Percentiles rank a stretch among this genome's conserved stretches.
Evolutionary conservation across 2,797 vertebrate genomes (phyloP).

Genomic region (Coendou prehensilis): DNA sequence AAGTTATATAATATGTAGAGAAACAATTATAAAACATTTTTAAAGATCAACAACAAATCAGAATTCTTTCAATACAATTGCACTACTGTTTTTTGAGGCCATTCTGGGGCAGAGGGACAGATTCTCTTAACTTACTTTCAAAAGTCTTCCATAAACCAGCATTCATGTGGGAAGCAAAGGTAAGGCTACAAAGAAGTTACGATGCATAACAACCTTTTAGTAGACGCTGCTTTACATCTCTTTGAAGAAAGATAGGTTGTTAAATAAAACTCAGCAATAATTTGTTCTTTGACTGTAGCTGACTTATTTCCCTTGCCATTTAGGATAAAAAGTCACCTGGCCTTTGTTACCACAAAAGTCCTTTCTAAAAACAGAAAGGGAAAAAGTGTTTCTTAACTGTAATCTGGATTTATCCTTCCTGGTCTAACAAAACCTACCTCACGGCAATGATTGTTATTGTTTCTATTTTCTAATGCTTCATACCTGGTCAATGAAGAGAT

Average conservation of each 20-base stretch:
- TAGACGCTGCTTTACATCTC: background rate
- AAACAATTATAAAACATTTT: slow-evolving; percentile 7
- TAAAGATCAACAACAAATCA: slow-evolving; percentile 27
- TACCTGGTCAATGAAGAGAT: slow-evolving; percentile 92
- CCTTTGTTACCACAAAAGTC: slow-evolving; percentile 18
- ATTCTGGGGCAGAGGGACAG: background rate
- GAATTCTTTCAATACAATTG: background rate
- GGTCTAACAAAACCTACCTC: background rate
- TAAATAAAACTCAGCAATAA: slow-evolving; percentile 26
- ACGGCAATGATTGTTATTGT: background rate
- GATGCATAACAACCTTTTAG: background rate
- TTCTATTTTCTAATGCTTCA: slow-evolving; percentile 3
- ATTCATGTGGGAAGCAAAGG: slow-evolving; percentile 27
- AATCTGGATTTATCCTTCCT: background rate
- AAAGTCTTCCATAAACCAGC: background rate
- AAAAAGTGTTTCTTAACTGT: background rate
- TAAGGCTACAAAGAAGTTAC: background rate
- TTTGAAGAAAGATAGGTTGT: background rate
- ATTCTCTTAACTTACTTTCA: slow-evolving; percentile 48
- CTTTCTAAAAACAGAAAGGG: background rate
- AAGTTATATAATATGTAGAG: background rate
- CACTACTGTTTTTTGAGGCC: background rate
- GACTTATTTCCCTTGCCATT: background rate
- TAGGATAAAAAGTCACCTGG: background rate
- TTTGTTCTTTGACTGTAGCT: background rate